phyloP scores from a whole-genome alignment of 2,113 vertebrate genomes.

The Calypte anna region DNA sequence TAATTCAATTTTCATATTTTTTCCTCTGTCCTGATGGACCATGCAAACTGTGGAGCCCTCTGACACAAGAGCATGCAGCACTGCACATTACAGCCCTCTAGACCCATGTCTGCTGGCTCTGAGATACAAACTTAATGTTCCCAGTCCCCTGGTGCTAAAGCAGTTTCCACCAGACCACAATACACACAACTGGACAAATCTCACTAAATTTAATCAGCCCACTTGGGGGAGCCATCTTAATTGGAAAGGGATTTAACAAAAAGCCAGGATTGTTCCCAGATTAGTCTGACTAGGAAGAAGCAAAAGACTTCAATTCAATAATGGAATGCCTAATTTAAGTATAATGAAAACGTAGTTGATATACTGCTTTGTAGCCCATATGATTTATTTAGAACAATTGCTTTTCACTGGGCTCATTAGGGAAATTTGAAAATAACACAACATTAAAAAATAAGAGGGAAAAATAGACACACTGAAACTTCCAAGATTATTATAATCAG shows the following conservation, averaged over 20 bases:
- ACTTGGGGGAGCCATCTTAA: slow-evolving; percentile 73
- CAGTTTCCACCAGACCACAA: slow-evolving; percentile 67
- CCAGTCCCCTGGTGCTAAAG: slow-evolving; percentile 52
- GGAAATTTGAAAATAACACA: slow-evolving; percentile 70
- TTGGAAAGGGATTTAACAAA: slow-evolving; percentile 79
- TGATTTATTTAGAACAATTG: slow-evolving; percentile 76
- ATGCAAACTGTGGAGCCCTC: neutral
- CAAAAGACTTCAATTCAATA: slow-evolving; percentile 76
- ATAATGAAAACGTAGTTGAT: slow-evolving; percentile 80
- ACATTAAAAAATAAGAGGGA: slow-evolving; percentile 52
- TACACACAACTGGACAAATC: slow-evolving; percentile 73
- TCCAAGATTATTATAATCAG: slow-evolving; percentile 63
- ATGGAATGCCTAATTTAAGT: slow-evolving; percentile 78
- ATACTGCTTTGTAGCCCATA: slow-evolving; percentile 67
- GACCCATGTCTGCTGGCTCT: neutral
- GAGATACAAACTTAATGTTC: slow-evolving; percentile 20
- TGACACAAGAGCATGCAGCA: neutral
- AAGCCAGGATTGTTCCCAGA: slow-evolving; percentile 73
- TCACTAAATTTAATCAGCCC: slow-evolving; percentile 72
- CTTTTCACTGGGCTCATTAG: slow-evolving; percentile 72
- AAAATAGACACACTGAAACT: slow-evolving; percentile 52
- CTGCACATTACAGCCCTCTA: neutral
- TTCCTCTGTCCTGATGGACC: neutral
- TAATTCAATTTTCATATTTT: neutral
- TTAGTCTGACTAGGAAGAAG: slow-evolving; percentile 75